Evolutionary conservation across 2,113 vertebrate species (phyloP).

Genomic region (Numenius arquata): DNA sequence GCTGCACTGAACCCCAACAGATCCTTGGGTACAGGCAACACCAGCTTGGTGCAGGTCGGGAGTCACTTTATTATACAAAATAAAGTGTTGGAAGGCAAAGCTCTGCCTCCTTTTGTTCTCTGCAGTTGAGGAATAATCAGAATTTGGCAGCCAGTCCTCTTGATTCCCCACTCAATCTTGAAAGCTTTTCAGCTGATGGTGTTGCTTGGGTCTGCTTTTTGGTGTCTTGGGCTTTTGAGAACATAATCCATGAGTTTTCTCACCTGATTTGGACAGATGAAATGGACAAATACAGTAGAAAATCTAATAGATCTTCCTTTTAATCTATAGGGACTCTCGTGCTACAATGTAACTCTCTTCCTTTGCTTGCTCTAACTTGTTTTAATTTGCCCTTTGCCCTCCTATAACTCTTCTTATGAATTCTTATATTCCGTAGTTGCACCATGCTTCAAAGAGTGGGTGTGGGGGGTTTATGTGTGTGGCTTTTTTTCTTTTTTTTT

Average conservation of each 20-base stretch:
- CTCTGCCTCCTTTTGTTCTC: not conserved
- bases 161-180: not conserved
- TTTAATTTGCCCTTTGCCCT: slow-evolving; percentile 59
- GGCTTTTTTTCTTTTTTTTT: not conserved
- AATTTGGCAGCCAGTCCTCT: not conserved
- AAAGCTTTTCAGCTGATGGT: not conserved
- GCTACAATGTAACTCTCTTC: not conserved
- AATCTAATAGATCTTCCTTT: not conserved
- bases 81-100: not conserved
- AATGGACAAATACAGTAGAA: not conserved
- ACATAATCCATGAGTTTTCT: not conserved
- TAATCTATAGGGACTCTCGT: not conserved
- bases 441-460: slow-evolving; percentile 49
- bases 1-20: not conserved
- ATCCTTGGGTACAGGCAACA: not conserved
- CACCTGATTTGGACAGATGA: not conserved
- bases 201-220: not conserved
- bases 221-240: not conserved
- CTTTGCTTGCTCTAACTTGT: slow-evolving; percentile 37
- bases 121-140: not conserved
- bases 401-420: slow-evolving; percentile 50
- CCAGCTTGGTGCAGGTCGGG: not conserved
- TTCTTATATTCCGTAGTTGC: slow-evolving; percentile 27
- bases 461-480: slow-evolving; percentile 40
- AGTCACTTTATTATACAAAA: not conserved